phyloP scores from a whole-genome alignment of 2,113 vertebrate species.

The Cavia aperea region DNA sequence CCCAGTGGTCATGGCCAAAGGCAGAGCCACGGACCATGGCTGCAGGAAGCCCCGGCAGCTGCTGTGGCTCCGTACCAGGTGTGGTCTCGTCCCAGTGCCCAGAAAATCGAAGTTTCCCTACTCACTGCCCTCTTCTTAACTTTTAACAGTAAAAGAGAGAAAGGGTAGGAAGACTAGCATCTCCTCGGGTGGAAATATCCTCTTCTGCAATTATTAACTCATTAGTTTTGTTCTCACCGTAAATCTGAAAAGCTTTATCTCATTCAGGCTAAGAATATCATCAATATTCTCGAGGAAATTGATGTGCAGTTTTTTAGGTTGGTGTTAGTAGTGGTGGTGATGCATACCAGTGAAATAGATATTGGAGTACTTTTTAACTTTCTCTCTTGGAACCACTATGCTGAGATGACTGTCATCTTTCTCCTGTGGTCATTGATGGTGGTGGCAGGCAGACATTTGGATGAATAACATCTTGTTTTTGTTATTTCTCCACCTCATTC shows the following conservation, averaged over 20 bases:
- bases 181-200: slow-evolving; percentile 35
- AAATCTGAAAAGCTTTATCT: not conserved
- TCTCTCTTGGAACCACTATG: not conserved
- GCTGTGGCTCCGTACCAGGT: not conserved
- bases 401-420: slow-evolving; percentile 3
- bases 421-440: not conserved
- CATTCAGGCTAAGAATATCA: not conserved
- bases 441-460: not conserved
- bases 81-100: slow-evolving; percentile 57
- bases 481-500: not conserved
- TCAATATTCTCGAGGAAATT: not conserved
- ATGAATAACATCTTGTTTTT: not conserved
- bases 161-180: not conserved
- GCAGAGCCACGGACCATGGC: not conserved
- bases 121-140: not conserved
- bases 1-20: slow-evolving; percentile 47
- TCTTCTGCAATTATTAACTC: not conserved
- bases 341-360: not conserved
- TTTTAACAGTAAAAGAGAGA: slow-evolving; percentile 32
- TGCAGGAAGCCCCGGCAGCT: not conserved
- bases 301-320: not conserved
- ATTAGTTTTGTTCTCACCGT: slow-evolving; percentile 9
- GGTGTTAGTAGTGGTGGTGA: not conserved
- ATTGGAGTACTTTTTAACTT: not conserved
- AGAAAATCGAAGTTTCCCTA: not conserved